Evolutionary conservation across 2,888 invertebrate species (phyloP).

Genomic region (Congeria kusceri): DNA sequence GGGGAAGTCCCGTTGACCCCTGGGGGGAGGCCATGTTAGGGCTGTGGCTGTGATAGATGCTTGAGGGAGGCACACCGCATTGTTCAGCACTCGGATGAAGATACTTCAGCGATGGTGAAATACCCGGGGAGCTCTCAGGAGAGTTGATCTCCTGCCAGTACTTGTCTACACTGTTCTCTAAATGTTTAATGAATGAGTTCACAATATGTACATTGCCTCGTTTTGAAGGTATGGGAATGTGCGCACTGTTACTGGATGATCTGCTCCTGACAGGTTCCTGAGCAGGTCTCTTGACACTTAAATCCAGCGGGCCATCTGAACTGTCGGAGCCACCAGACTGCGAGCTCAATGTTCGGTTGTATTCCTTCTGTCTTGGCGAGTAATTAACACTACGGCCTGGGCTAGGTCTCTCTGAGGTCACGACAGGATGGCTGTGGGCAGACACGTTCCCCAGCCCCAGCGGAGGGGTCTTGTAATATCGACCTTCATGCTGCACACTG

Average conservation of each 20-base stretch:
- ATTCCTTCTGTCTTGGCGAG: not conserved
- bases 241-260: conserved; percentile 35
- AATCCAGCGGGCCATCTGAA: conserved; percentile 63
- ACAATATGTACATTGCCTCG: not conserved
- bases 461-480: not conserved
- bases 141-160: conserved; percentile 65
- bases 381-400: not conserved
- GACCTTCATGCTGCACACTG: not conserved
- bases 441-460: not conserved
- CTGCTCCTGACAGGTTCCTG: conserved; percentile 5
- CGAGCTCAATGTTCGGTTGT: not conserved
- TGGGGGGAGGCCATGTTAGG: conserved; percentile 33
- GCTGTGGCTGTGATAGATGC: conserved; percentile 29
- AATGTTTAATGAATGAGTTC: conserved; percentile 65
- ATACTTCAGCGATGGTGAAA: conserved; percentile 10
- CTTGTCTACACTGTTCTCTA: conserved; percentile 77
- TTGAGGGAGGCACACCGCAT: conserved; percentile 12
- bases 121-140: conserved; percentile 25
- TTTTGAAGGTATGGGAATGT: conserved; percentile 38
- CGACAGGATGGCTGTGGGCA: not conserved
- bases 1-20: conserved; percentile 22
- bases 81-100: conserved; percentile 6
- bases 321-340: conserved; percentile 27
- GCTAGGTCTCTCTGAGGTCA: not conserved
- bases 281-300: conserved; percentile 65